phyloP scores from a whole-genome alignment of 2,888 invertebrate genomes.

The Patella pellucida region DNA sequence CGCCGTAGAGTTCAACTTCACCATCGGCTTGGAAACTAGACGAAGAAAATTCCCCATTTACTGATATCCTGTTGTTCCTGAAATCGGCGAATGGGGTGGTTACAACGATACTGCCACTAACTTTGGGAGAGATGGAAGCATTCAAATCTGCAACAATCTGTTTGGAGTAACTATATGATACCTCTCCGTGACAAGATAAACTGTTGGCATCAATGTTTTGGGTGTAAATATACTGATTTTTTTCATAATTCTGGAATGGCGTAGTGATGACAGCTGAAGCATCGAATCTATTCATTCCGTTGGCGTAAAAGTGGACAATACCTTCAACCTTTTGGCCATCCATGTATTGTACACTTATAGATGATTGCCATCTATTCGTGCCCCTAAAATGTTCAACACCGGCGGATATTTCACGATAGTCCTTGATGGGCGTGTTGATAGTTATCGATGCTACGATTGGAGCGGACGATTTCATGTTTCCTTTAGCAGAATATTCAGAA shows the following conservation, averaged over 20 bases:
- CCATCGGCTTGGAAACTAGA: slow-evolving; percentile 27
- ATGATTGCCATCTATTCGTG: slow-evolving; percentile 31
- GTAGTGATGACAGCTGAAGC: slow-evolving; percentile 14
- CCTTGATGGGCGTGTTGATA: slow-evolving; percentile 25
- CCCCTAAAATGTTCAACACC: slow-evolving; percentile 30
- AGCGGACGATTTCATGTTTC: neutral
- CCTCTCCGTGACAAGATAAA: slow-evolving; percentile 6
- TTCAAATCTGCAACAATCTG: slow-evolving; percentile 18
- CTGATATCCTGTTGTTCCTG: slow-evolving; percentile 15
- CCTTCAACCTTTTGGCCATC: slow-evolving; percentile 30
- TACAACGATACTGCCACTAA: slow-evolving; percentile 24
- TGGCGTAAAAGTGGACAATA: slow-evolving; percentile 21
- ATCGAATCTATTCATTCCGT: slow-evolving; percentile 13
- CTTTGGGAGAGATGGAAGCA: slow-evolving; percentile 9
- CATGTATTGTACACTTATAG: slow-evolving; percentile 33
- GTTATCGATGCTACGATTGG: slow-evolving; percentile 26
- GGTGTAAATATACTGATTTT: neutral
- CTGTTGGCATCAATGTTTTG: slow-evolving; percentile 10
- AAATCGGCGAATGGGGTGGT: slow-evolving; percentile 22
- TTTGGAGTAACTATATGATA: slow-evolving; percentile 14
- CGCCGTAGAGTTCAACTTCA: slow-evolving; percentile 28
- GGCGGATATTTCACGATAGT: slow-evolving; percentile 18
- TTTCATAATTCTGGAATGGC: slow-evolving; percentile 10
- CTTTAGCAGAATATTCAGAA: neutral
- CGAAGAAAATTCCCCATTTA: slow-evolving; percentile 26